phyloP scores from a whole-genome alignment of 1,140 invertebrate genomes.

The Octopus sinensis region DNA sequence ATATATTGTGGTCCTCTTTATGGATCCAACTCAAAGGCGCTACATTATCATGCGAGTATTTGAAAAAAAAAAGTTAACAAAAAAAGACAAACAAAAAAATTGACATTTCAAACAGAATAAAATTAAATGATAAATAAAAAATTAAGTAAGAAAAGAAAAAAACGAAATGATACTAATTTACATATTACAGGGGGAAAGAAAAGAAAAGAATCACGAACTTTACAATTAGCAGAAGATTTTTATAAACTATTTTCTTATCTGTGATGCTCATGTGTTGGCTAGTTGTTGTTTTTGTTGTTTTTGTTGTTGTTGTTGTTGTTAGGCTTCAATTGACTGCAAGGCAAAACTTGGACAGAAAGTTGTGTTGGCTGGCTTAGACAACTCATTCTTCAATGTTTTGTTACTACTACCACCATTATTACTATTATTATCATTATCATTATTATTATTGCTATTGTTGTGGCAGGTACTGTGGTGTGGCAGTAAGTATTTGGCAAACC shows the following conservation, averaged over 20 bases:
- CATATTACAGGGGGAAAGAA: neutral
- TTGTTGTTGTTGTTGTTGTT: neutral
- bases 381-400: too few relatives aligned
- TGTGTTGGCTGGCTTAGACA: neutral
- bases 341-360: neutral
- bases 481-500: too few relatives aligned
- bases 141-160: neutral
- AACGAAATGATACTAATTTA: neutral
- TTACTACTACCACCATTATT: too few relatives aligned
- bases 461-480: too few relatives aligned
- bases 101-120: neutral
- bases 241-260: constrained; percentile 9
- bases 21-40: too few relatives aligned
- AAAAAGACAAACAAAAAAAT: neutral
- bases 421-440: too few relatives aligned
- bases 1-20: too few relatives aligned
- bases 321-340: neutral
- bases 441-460: too few relatives aligned
- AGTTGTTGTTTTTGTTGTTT: neutral
- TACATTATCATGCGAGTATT: neutral
- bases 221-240: neutral
- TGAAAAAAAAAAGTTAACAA: neutral
- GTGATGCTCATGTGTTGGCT: neutral
- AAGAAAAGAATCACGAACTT: neutral
- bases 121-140: neutral